Base-by-base conservation (phyloP, 2,797 vertebrate species). In the Natrix natrix region DNA sequence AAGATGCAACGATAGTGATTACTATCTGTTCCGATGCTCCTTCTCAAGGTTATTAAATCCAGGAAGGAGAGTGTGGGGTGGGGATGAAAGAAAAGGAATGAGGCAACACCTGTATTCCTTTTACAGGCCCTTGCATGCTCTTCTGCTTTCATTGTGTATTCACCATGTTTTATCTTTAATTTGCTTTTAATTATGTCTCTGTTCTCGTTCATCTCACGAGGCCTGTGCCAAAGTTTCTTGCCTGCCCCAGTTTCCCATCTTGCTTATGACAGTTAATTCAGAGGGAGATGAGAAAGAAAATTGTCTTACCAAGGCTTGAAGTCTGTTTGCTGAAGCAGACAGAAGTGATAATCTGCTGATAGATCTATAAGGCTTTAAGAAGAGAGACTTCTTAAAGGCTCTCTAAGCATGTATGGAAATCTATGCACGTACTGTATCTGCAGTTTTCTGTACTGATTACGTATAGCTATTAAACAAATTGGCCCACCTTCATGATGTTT, bases 201-300 rank as follows among this genome's bases (percentile, higher is more conserved):
- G 14, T 92, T 87, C 93, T 92, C 88, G 94, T 95, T 95, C 90
- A 91, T 93, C 92, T 95, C 16, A 22, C 60, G 92, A 89, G n/a
- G 88, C 95, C 54, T 90, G 93, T 96, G 95, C 59, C 95, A 96
- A 95, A 96, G 93, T 91, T 59, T 93, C 91, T 94, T 96, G 95
- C 96, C 91, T 96, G 92, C 91, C 94, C 92, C 14, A 8, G 83
- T 95, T 96, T 96, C 94, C 94, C 89, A 93, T 87, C 94, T 96
- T 88, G 92, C 89, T 95, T 92, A 91, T 94, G 92, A 95, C 91
- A 95, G 94, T 97, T 96, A 96, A 95, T 97, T 94, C 93, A 94
- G 91, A 93, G 92, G 20, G 59, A 93, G 83, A 92, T 95, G 95
- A 95, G 95, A 94, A 96, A 90, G 95, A 97, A 97, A 96, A 93